Percentiles rank a stretch among this genome's conserved stretches.
Conservation (phyloP, 1,140 invertebrate species). For the Polypedilum pembai region DNA sequence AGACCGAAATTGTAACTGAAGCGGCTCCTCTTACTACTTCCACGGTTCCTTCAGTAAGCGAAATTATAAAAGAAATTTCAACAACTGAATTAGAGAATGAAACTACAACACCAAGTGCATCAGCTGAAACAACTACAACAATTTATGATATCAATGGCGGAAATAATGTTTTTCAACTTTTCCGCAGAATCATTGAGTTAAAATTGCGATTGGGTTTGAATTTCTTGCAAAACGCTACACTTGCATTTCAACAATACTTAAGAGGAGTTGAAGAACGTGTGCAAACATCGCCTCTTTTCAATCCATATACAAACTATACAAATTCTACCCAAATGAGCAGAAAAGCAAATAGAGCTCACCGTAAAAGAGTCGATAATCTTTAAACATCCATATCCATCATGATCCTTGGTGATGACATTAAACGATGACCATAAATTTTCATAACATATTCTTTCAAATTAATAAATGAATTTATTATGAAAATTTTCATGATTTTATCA, state of each 20-base stretch:
- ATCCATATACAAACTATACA: not conserved
- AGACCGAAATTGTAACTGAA: not conserved
- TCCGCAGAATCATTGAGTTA: slow-evolving; percentile 30
- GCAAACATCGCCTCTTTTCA: not conserved
- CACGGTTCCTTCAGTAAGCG: too few relatives aligned
- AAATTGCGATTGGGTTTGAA: slow-evolving; percentile 31
- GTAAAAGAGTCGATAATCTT: not conserved
- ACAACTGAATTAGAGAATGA: not conserved
- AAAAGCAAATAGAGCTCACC: not conserved
- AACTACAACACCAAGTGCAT: not conserved
- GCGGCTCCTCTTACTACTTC: not conserved
- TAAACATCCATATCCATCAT: not conserved
- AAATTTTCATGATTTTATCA: slow-evolving; percentile 14
- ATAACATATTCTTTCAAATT: not conserved
- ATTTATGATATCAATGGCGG: not conserved
- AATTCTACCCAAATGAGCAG: slow-evolving; percentile 2
- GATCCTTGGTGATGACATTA: not conserved
- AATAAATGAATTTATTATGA: not conserved
- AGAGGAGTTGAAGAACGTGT: slow-evolving; percentile 20
- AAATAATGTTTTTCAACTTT: slow-evolving; percentile 29
- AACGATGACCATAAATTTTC: not conserved
- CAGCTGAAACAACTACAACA: not conserved
- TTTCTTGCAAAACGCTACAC: slow-evolving; percentile 30
- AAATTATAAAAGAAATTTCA: not conserved
- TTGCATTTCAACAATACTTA: slow-evolving; percentile 25